Base-by-base conservation (phyloP, 2,113 vertebrate species). In the Pseudorhombus dupliciocellatus region DNA sequence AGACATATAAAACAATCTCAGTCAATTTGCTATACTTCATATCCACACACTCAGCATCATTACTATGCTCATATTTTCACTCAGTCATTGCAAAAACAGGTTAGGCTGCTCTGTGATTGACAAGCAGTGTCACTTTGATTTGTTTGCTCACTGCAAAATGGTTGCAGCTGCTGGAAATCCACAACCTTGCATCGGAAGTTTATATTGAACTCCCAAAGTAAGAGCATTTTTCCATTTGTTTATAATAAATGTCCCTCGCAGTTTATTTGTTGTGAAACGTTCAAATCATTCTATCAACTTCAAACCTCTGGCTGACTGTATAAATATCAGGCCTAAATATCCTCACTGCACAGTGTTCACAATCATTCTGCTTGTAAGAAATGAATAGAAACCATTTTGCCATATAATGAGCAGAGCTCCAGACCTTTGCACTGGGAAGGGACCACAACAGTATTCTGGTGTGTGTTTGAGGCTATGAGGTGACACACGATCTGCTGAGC, bases 401-500 rank as follows among this genome's bases (percentile, higher is more conserved):
- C 25, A 12, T 48, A 24, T 34, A 37, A 18, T 9, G 20, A 4
- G 28, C 46, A 50, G 64, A 30, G 26, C 70, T 56, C 53, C 46
- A 66, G 54, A 70, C 40, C 34, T 25, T 40, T 51, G 30, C 9
- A 30, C 25, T 58, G 11, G 31, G 34, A 40, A 31, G 50, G 48
- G 58, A 68, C 68, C 51, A 61, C 53, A 75, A 42, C 68, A 12
- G 31, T 61, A 8, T 75, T 70, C 52, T 55, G 60, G 18, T 61
- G 28, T 65, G 58, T 37, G 26, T 74, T 59, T 7, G 5, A 50
- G 0, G 5, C 51, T 71, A 68, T 53, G 57, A 70, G 52, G 54
- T 73, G 78, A 85, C 78, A 80, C 31, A 61, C 60, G 75, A 75
- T 77, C 75, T 79, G 66, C 77, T 84, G 81, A 79, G 75, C 74